phyloP scores from a whole-genome alignment of 2,888 invertebrate genomes.

The Rhimphoctona megacephalus region DNA sequence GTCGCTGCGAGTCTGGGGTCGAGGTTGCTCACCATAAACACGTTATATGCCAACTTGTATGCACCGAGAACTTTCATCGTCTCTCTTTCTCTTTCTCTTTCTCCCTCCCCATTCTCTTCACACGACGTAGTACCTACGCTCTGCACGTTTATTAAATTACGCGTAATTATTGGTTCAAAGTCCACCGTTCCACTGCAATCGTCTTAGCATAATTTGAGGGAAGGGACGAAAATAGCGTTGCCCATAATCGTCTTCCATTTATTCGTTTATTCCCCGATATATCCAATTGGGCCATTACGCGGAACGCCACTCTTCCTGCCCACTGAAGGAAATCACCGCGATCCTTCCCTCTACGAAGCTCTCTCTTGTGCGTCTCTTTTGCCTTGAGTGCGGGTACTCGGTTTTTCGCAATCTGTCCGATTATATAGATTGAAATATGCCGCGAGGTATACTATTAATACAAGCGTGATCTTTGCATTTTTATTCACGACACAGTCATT shows the following conservation, averaged over 20 bases:
- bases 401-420: conserved; percentile 47
- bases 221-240: conserved; percentile 57
- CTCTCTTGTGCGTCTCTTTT: neutral
- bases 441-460: conserved; percentile 3
- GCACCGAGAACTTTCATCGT: conserved; percentile 3
- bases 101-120: conserved; percentile 28
- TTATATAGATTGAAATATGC: conserved; percentile 35
- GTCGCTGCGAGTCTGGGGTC: conserved; percentile 68
- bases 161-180: conserved; percentile 81
- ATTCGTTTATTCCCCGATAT: conserved; percentile 58
- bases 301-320: conserved; percentile 49
- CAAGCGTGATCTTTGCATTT: conserved; percentile 18
- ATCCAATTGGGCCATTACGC: conserved; percentile 64
- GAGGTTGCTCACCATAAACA: conserved; percentile 50
- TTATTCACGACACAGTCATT: conserved; percentile 5
- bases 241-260: conserved; percentile 61
- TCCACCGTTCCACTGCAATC: conserved; percentile 68
- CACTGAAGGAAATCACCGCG: conserved; percentile 40
- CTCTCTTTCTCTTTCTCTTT: conserved; percentile 10
- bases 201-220: conserved; percentile 68
- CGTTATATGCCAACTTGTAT: conserved; percentile 17
- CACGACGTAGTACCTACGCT: conserved; percentile 65
- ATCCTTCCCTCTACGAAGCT: conserved; percentile 18
- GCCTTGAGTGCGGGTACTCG: conserved; percentile 10
- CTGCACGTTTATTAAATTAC: conserved; percentile 82